Base-by-base conservation (phyloP, 30 jellyfish, hydroid and myxozoan genomes). In the Chrysaora quinquecirrha region DNA sequence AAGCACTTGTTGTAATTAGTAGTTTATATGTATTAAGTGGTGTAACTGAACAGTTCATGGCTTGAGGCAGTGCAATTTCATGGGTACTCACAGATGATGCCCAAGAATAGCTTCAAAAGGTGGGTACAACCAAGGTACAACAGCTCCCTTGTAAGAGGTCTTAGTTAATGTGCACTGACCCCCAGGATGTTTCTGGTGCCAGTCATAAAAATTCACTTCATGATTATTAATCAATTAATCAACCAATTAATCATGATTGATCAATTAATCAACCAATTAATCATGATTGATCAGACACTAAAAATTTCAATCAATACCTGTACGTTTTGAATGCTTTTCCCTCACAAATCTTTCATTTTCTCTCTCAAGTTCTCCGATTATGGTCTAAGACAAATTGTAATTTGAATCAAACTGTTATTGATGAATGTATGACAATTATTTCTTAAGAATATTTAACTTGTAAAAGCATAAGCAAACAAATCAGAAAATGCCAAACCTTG, bases 261-360 rank as follows among this genome's bases (percentile, higher is more conserved):
- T n/a, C n/a, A n/a, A n/a, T n/a, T n/a, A n/a, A n/a, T n/a, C n/a
- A n/a, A n/a, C n/a, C n/a, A n/a, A n/a, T n/a, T n/a, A n/a, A n/a
- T n/a, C n/a, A n/a, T n/a, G n/a, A n/a, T n/a, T n/a, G n/a, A n/a
- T n/a, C n/a, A n/a, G n/a, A n/a, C n/a, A n/a, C n/a, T n/a, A n/a
- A n/a, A n/a, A n/a, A n/a, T n/a, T n/a, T n/a, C n/a, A n/a, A n/a
- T n/a, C n/a, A n/a, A n/a, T 47, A 90, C 98, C 98, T 73, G 78
- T 83, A 16, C 95, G 48, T 62, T 69, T 87, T n/a, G 95, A 52
- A 34, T 86, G 93, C 48, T 83, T 86, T 58, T 93, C 96, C 71
- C 88, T 90, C 30, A 93, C 82, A 82, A 93, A 93, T 52, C 86
- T 93, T 34, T 93, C 97, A 86, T 93, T 93, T 78, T 93, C 98